A percentile compares a stretch with the other conserved stretches of the same genome.
Conservation (phyloP, 2,797 vertebrate species). For the Crotalus adamanteus region DNA sequence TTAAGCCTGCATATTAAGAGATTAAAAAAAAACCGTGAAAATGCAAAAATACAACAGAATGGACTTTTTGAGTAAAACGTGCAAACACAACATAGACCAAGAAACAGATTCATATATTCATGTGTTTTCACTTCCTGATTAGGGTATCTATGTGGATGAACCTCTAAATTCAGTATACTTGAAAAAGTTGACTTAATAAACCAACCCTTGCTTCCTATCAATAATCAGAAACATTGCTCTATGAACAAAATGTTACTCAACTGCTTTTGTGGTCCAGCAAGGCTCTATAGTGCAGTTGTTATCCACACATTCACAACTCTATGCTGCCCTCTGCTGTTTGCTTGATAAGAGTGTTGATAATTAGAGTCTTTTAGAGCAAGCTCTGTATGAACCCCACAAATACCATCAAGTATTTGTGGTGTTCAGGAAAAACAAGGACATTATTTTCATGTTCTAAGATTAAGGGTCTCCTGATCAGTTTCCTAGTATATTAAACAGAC, state of each 20-base stretch:
- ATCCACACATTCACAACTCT: conserved; percentile 33
- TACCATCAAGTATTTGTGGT: not conserved
- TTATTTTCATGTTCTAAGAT: not conserved
- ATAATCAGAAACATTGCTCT: rapidly evolving
- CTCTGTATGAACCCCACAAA: not conserved
- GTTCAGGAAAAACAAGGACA: not conserved
- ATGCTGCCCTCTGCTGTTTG: conserved; percentile 60
- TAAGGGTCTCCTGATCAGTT: not conserved
- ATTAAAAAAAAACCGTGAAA: not conserved
- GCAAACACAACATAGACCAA: not conserved
- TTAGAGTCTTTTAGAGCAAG: not conserved
- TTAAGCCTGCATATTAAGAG: not conserved
- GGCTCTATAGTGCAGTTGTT: conserved; percentile 5
- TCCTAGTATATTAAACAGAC: not conserved
- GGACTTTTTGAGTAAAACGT: not conserved
- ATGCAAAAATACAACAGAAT: not conserved
- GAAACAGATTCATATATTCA: not conserved
- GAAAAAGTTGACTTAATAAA: not conserved
- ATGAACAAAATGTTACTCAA: not conserved
- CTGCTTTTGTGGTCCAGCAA: not conserved
- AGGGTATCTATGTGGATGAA: not conserved
- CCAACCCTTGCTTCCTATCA: not conserved
- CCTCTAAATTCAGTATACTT: not conserved
- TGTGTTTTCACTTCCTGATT: not conserved
- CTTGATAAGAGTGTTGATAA: conserved; percentile 24